Evolutionary conservation across 92 coral and sea anemone genomes (phyloP), one percentile per base, ranked within the genome.

Genomic region (Micromussa lordhowensis): DNA sequence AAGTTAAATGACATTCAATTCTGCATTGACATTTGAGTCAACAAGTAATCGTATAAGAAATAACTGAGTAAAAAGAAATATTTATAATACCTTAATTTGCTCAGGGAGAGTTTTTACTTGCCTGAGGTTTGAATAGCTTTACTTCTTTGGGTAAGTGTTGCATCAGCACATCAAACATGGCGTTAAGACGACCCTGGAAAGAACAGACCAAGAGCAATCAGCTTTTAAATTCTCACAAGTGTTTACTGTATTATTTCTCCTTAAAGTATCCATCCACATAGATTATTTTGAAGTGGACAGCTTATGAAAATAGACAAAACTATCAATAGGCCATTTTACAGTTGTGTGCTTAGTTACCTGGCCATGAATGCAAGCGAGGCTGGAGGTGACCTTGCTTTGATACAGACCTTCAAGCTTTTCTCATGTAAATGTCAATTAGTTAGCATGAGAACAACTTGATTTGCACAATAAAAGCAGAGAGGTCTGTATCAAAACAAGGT

Each of bases 41-140:
- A 19, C 7, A 29, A 29, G 38, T 69, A 28, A n/a, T 9, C 31
- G 1, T 68, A 15, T 1, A 28, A 68, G 11, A 13, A 30, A 68
- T 30, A 24, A 16, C 71, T 64, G 31, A 68, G 28, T 12, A 30
- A 68, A 58, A 58, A 58, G 1, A 55, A 55, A 1, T 55, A 12
- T 54, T 12, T 5, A 6, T 7, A 7, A 54, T 7, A 54, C 8
- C 14, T 17, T 5, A 57, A 57, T 66, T n/a, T 29, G 13, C 14
- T 66, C 31, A 24, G 72, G 38, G 1, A 5, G 38, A 69, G 31
- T 11, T 0, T 16, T 48, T 36, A 75, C 80, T 75, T 15, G 70
- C n/a, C 70, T 54, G 84, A 18, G 66, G 68, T 80, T 80, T 80
- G 13, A 34, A 54, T 18, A 80, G 4, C 44, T 55, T 55, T 26